Conservation (phyloP, 2,797 vertebrate species). For the Euphonia xanthogaster region DNA sequence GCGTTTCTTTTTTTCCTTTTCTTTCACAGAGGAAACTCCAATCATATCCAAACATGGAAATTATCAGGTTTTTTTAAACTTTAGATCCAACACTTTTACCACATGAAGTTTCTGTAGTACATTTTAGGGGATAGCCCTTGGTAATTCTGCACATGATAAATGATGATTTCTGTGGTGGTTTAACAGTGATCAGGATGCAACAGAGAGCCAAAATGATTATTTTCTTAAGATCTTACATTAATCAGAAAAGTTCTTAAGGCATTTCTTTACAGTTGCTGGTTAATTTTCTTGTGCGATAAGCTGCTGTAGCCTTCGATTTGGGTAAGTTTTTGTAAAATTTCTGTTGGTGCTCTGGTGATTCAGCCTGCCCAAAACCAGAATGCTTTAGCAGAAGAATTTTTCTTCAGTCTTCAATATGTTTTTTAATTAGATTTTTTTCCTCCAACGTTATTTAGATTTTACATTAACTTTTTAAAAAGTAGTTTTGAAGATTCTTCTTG, state of each 20-base stretch:
- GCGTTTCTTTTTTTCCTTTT: background rate
- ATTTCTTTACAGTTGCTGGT: background rate
- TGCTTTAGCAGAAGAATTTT: background rate
- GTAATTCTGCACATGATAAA: background rate
- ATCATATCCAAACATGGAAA: background rate
- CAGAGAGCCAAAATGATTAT: background rate
- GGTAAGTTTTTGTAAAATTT: background rate
- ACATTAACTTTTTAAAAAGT: background rate
- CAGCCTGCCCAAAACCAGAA: background rate
- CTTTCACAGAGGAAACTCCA: background rate
- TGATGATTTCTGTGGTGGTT: background rate
- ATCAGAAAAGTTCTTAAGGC: background rate
- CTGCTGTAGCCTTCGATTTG: background rate
- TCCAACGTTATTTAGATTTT: background rate
- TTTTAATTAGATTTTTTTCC: background rate
- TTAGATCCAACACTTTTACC: background rate
- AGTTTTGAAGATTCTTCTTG: background rate
- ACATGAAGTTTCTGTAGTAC: background rate
- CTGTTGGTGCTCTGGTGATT: background rate
- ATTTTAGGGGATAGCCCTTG: background rate
- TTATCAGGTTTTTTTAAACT: background rate
- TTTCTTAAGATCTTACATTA: background rate
- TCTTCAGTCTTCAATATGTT: background rate
- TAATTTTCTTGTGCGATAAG: background rate
- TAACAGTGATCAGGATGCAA: background rate